Base-by-base conservation (phyloP, 2,113 vertebrate species). In the Pholis gunnellus region DNA sequence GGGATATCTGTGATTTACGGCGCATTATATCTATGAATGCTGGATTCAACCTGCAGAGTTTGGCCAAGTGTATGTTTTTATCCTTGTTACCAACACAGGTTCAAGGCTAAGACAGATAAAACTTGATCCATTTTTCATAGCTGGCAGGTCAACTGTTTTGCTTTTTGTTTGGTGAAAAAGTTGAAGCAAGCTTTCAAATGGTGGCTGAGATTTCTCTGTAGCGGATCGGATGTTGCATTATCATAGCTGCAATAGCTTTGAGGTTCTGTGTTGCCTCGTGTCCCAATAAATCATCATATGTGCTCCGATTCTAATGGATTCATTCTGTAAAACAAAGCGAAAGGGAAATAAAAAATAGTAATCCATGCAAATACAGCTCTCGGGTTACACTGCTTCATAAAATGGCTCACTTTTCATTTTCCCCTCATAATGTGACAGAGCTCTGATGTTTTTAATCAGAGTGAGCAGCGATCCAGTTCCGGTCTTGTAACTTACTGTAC, bases 101-200 rank as follows among this genome's bases (percentile, higher is more conserved):
- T 72, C 34, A 46, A 59, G 68, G 74, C 10, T 14, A 68, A 64
- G 68, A 83, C 73, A 36, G 22, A 57, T 84, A 5, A 65, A 44
- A 52, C 63, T 31, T 63, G 40, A 77, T 79, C 44, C 17, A 56
- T 77, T 77, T 76, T 77, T 82, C 78, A 72, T 42, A 18, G 34
- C 72, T 80, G 76, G 50, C 42, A 83, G 70, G 71, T 79, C 2
- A n/a, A 38, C n/a, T 57, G 63, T 20, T 20, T 75, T 87, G 70
- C 68, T 85, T 70, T 70, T 31, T 72, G 61, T 83, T 76, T 83
- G 81, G 83, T 72, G 44, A 34, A 48, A 70, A n/a, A 67, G 38
- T 31, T 25, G 18, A 60, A 20, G 14, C 17, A 46, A 38, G 42
- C 18, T 44, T 71, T 71, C 17, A 48, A 59, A 76, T 44, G 3